phyloP scores from a whole-genome alignment of 2,113 vertebrate genomes.

The Macquaria australasica region DNA sequence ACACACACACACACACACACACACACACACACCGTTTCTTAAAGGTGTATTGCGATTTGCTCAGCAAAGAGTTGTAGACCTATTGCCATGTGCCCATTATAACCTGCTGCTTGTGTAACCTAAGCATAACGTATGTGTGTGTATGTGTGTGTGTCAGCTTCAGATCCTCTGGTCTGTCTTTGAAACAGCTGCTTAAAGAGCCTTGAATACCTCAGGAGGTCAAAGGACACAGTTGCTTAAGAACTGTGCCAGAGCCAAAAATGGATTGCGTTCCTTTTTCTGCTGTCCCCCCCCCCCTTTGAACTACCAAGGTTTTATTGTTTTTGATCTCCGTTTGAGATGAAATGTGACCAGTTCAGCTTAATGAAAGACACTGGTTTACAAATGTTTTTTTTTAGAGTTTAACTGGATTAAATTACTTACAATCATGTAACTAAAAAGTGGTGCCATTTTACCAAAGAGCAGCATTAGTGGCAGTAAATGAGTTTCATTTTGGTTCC shows the following conservation, averaged over 20 bases:
- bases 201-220: constrained; percentile 65
- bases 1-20: neutral
- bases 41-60: neutral
- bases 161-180: constrained; percentile 56
- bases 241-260: constrained; percentile 53
- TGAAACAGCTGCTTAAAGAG: constrained; percentile 73
- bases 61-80: constrained; percentile 26
- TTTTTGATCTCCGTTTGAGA: neutral
- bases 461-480: neutral
- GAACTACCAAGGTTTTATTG: neutral
- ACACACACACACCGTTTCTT: neutral
- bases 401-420: neutral
- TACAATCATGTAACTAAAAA: neutral
- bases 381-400: neutral
- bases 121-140: constrained; percentile 14
- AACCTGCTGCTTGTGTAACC: constrained; percentile 53
- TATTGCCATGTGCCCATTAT: constrained; percentile 34
- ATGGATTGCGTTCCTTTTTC: constrained; percentile 25
- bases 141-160: constrained; percentile 21
- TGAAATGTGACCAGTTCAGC: neutral
- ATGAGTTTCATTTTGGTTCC: constrained; percentile 8
- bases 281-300: constrained; percentile 6
- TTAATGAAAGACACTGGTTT: neutral
- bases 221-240: constrained; percentile 68
- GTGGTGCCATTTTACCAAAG: neutral